These are phyloP conservation scores for Orthonychiurus folsomi DNA, from an alignment of 2,888 invertebrate genomes.

Conservation along the genomic window DNA sequence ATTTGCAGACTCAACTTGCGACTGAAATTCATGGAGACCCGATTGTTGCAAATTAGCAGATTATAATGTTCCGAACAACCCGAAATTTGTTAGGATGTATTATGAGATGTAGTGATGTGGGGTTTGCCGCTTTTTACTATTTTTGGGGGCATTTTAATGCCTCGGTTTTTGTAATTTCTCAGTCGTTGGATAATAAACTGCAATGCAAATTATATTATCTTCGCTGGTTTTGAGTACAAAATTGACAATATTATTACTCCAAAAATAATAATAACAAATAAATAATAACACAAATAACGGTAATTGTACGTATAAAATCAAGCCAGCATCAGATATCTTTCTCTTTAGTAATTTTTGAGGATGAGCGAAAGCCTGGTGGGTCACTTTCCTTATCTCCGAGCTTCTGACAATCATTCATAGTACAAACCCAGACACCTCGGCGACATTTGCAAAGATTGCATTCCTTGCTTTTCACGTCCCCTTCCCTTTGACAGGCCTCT, in stretches of 20 bases:
- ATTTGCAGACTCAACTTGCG: constrained; percentile 71
- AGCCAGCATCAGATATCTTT: not conserved
- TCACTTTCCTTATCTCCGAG: not conserved
- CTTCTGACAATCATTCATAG: constrained; percentile 28
- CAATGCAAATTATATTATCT: not conserved
- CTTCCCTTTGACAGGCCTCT: constrained; percentile 35
- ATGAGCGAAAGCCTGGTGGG: not conserved
- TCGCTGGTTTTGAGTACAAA: not conserved
- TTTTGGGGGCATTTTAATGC: too few species aligned
- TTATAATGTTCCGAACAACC: too few species aligned
- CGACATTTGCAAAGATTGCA: constrained; percentile 38
- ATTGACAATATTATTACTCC: too few species aligned
- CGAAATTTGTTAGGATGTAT: not conserved
- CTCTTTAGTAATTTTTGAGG: not conserved
- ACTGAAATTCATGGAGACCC: constrained; percentile 10
- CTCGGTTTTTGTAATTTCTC: too few species aligned
- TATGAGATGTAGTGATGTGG: too few species aligned
- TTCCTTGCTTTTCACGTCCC: constrained; percentile 36
- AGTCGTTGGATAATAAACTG: too few species aligned
- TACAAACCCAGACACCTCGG: constrained; percentile 35
- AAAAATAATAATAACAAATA: not conserved
- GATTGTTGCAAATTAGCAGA: not conserved
- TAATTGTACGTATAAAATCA: too few species aligned
- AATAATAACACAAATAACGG: not conserved
- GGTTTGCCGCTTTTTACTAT: too few species aligned